A percentile compares a stretch with the other conserved stretches of the same genome.
Evolutionary conservation across 2,888 invertebrate genomes (phyloP).

Genomic region (Drosophila anomalata): DNA sequence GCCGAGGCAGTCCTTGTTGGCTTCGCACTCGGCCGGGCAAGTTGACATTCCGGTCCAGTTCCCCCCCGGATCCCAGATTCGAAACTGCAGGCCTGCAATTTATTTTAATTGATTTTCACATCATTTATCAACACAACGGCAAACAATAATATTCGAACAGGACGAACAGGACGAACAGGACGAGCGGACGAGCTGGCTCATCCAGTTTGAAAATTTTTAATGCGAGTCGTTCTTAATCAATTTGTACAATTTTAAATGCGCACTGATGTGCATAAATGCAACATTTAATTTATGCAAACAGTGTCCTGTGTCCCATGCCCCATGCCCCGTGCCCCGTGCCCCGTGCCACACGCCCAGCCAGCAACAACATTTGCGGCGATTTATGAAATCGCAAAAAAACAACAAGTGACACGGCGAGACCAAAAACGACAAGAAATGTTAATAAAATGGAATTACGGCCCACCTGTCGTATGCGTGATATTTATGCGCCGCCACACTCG

Average conservation of each 20-base stretch:
- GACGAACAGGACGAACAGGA: not conserved
- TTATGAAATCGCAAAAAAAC: constrained; percentile 26
- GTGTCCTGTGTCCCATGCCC: constrained; percentile 6
- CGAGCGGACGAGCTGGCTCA: constrained; percentile 18
- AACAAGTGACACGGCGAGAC: not conserved
- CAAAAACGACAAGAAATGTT: constrained; percentile 28
- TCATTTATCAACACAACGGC: constrained; percentile 66
- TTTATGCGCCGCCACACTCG: constrained; percentile 10
- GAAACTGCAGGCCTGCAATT: constrained; percentile 39
- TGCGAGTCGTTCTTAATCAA: constrained; percentile 60
- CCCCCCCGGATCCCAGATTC: not conserved
- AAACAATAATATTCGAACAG: constrained; percentile 5
- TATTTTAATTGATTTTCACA: constrained; percentile 71
- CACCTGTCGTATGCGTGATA: constrained; percentile 39
- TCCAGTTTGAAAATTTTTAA: constrained; percentile 61
- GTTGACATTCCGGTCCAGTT: too few relatives aligned
- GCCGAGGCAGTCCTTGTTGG: constrained; percentile 4
- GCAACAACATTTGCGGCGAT: constrained; percentile 36
- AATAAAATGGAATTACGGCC: constrained; percentile 16
- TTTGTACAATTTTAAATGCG: constrained; percentile 64
- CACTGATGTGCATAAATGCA: constrained; percentile 70
- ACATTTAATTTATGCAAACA: constrained; percentile 67
- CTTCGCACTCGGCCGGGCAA: constrained; percentile 19
- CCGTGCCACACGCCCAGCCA: too few relatives aligned
- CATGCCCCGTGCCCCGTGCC: too few relatives aligned